Conservation (phyloP, 2,888 invertebrate species). For the Rhagonycha lutea region DNA sequence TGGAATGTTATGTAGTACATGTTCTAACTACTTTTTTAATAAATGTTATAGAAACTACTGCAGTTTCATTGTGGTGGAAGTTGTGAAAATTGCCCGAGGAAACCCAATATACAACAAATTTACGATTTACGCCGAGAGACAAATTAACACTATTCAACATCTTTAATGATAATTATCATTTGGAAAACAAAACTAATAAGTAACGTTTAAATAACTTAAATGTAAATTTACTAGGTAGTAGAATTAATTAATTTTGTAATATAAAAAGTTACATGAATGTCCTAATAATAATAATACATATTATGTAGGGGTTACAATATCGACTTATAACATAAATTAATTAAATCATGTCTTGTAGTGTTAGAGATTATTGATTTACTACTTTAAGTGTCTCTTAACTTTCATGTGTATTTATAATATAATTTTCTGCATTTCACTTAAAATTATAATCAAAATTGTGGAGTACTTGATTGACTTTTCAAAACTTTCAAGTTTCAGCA, state of each 20-base stretch:
- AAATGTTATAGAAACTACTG: background rate
- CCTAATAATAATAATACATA: no score
- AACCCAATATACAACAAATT: background rate
- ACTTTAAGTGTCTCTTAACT: background rate
- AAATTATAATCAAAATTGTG: background rate
- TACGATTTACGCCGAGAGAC: background rate
- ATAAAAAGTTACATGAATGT: background rate
- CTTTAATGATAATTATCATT: background rate
- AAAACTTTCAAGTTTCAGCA: background rate
- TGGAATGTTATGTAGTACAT: background rate
- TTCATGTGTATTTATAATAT: background rate
- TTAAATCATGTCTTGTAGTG: background rate
- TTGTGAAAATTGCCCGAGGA: background rate
- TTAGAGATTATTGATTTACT: background rate
- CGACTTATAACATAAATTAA: background rate
- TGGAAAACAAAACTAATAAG: background rate
- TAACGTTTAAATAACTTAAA: background rate
- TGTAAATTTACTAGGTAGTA: background rate
- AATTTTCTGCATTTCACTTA: background rate
- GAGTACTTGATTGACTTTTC: background rate
- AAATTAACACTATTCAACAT: background rate
- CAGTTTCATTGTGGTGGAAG: background rate
- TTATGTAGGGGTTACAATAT: no score
- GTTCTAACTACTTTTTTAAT: background rate
- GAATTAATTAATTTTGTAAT: background rate